phyloP scores from a whole-genome alignment of 2,888 invertebrate genomes.

The Xestia rhomboidea region DNA sequence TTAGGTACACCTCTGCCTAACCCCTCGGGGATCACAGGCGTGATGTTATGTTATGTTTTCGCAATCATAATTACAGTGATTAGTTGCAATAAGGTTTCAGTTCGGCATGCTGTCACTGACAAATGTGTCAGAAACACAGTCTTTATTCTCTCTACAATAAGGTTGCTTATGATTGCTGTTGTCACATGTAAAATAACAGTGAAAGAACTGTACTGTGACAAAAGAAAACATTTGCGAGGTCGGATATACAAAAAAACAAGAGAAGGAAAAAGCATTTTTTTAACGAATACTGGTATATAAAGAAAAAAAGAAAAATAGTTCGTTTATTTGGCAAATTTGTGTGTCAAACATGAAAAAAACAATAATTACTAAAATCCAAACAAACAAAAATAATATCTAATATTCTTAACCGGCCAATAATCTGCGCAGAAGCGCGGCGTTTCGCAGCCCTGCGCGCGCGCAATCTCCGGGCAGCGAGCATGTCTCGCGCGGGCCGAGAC shows the following conservation, averaged over 20 bases:
- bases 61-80: no score
- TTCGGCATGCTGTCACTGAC: no score
- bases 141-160: neutral
- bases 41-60: no score
- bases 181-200: no score
- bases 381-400: neutral
- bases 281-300: neutral
- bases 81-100: no score
- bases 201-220: no score
- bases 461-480: slow-evolving; percentile 69
- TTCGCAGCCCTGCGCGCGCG: slow-evolving; percentile 73
- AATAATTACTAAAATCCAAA: neutral
- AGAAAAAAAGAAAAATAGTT: no score
- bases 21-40: no score
- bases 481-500: slow-evolving; percentile 73
- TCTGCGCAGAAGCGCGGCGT: slow-evolving; percentile 10
- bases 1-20: neutral
- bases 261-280: neutral
- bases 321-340: neutral
- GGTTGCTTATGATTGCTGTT: neutral
- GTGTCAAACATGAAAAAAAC: neutral
- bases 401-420: slow-evolving; percentile 9
- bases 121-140: neutral
- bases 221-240: no score
- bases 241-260: no score